Evolutionary conservation across 2,113 vertebrate species (phyloP).

Genomic region (Rhynchomys soricoides): DNA sequence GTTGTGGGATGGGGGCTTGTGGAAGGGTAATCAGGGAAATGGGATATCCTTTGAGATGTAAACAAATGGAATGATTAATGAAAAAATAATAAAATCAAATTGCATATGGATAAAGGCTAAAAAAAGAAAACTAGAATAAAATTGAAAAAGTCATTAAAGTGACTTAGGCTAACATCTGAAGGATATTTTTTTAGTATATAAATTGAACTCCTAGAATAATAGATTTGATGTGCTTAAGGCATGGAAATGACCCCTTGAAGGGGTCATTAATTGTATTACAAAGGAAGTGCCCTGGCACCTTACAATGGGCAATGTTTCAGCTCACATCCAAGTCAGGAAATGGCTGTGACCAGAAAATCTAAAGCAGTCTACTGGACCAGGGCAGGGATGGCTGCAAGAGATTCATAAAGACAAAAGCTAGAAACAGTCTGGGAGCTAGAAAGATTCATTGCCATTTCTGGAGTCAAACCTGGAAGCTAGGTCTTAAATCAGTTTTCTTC

Average conservation of each 20-base stretch:
- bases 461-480: background rate
- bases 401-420: conserved; percentile 19
- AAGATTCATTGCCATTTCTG: conserved; percentile 1
- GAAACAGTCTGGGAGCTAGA: background rate
- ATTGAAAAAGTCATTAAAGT: conserved; percentile 25
- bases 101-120: no score
- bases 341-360: conserved; percentile 23
- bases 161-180: background rate
- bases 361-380: conserved; percentile 19
- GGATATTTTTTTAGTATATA: conserved; percentile 21
- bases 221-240: background rate
- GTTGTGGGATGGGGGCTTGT: no score
- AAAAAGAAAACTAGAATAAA: conserved; percentile 35
- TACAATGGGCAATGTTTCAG: conserved; percentile 66
- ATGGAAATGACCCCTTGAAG: background rate
- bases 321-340: conserved; percentile 52
- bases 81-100: no score
- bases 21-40: no score
- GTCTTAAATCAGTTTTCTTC: background rate
- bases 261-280: conserved; percentile 61
- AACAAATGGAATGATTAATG: no score
- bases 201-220: background rate
- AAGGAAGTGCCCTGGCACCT: conserved; percentile 60
- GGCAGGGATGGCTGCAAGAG: background rate
- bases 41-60: no score